Evolutionary conservation across 2,797 vertebrate genomes (phyloP), one percentile per base, ranked within the genome.

Genomic region (Leptatherina wallacei): DNA sequence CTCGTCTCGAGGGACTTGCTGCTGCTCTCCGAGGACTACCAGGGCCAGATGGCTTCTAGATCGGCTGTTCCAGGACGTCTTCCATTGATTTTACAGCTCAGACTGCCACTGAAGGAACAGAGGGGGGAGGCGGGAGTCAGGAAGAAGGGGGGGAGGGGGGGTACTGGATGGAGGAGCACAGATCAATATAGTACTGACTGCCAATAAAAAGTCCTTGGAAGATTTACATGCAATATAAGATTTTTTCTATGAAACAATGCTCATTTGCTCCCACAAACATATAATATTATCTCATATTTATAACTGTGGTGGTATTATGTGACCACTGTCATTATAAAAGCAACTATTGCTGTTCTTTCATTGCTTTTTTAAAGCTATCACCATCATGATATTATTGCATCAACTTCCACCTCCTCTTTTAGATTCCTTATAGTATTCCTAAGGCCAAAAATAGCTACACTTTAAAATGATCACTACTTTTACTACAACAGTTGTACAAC

Each of bases 21-120:
- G 35, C 86, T 82, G 77, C 84, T 92, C 92, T 89, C 92, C 12
- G 73, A 86, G 89, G 93, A 92, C 86, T 44, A 69, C 55, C 6
- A 33, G 75, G 88, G 87, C 89, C 93, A 94, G 93, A 94, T 94
- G 94, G 93, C 90, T 91, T 83, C 85, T 89, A 86, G 86, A 94
- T 93, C 86, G n/a, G 8, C 90, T 92, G 91, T 93, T 94, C 92
- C 89, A 90, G 88, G 88, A 93, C 87, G 92, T 92, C 92, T 92
- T 93, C 87, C 88, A 94, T 94, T 93, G 93, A 95, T 94, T 94
- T 93, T 91, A 88, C 88, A 91, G 89, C 88, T 92, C 78, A 88
- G 84, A 82, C 88, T 92, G 91, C 89, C 87, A 85, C 85, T 78
- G 83, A 78, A 88, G 85, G 84, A 91, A 66, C 68, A 80, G 65